These are phyloP conservation scores for Psilopogon haemacephalus DNA, from an alignment of 2,113 vertebrate genomes.

Conservation along the genomic window DNA sequence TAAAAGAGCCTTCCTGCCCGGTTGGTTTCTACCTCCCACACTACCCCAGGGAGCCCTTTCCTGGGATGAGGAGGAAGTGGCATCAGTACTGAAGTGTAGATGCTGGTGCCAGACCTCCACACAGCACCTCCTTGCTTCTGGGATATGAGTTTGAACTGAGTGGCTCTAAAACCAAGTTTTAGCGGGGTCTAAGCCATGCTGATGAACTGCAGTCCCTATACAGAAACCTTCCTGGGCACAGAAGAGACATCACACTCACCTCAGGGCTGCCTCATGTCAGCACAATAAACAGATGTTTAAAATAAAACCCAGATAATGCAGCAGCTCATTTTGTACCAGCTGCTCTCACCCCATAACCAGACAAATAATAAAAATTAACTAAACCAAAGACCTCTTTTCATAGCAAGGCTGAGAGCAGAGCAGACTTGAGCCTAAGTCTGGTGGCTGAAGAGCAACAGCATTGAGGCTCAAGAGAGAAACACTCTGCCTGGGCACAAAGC, in stretches of 20 bases:
- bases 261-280: not conserved
- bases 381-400: not conserved
- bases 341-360: not conserved
- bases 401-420: not conserved
- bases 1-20: not conserved
- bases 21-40: fast-evolving
- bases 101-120: not conserved
- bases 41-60: not conserved
- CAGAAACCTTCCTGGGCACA: not conserved
- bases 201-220: not conserved
- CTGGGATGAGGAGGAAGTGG: not conserved
- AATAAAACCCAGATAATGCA: not conserved
- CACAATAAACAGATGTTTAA: not conserved
- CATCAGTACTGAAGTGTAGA: fast-evolving
- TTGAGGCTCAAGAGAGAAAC: fast-evolving
- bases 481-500: fast-evolving
- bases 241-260: not conserved
- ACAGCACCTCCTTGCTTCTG: not conserved
- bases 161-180: not conserved
- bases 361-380: not conserved
- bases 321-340: not conserved
- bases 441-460: not conserved
- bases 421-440: fast-evolving
- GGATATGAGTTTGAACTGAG: not conserved
- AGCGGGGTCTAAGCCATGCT: fast-evolving